A percentile compares a stretch with the other conserved stretches of the same genome.
phyloP scores from a whole-genome alignment of 1,140 invertebrate genomes.

The Doryteuthis pealeii region DNA sequence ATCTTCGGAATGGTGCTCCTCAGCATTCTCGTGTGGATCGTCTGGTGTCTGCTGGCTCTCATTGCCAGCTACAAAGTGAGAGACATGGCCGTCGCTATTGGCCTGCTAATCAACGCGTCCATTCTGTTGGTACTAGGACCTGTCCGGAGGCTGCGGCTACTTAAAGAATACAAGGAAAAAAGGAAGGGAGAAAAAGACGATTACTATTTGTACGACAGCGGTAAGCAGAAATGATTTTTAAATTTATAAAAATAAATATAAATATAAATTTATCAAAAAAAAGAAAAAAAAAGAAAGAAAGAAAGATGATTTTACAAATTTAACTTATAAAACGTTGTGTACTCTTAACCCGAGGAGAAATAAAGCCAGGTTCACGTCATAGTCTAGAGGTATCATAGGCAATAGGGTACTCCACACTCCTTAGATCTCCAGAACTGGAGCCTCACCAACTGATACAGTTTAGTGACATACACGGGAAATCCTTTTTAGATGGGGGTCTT shows the following conservation, averaged over 20 bases:
- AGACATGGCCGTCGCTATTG: conserved; percentile 55
- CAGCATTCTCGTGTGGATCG: conserved; percentile 57
- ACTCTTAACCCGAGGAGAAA: too few species aligned
- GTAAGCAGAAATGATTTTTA: neutral
- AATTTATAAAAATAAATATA: neutral
- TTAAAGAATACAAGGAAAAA: conserved; percentile 47
- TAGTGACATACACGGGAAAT: too few species aligned
- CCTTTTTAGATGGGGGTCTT: too few species aligned
- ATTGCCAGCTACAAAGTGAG: conserved; percentile 50
- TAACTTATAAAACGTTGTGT: too few species aligned
- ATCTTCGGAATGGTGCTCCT: conserved; percentile 58
- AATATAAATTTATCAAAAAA: neutral
- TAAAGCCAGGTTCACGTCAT: too few species aligned
- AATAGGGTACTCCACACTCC: too few species aligned
- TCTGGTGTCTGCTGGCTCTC: conserved; percentile 60
- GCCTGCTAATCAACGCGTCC: conserved; percentile 55
- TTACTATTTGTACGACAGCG: neutral
- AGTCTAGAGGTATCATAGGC: too few species aligned
- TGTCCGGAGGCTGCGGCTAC: conserved; percentile 57
- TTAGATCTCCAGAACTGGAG: too few species aligned
- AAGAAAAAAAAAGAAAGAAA: too few species aligned
- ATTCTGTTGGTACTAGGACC: conserved; percentile 56
- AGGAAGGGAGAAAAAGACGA: conserved; percentile 35
- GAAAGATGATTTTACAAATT: too few species aligned
- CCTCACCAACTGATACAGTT: too few species aligned